A percentile compares a stretch with the other conserved stretches of the same genome.
Evolutionary conservation across 2,888 invertebrate species (phyloP).

Genomic region (Euclidia mi): DNA sequence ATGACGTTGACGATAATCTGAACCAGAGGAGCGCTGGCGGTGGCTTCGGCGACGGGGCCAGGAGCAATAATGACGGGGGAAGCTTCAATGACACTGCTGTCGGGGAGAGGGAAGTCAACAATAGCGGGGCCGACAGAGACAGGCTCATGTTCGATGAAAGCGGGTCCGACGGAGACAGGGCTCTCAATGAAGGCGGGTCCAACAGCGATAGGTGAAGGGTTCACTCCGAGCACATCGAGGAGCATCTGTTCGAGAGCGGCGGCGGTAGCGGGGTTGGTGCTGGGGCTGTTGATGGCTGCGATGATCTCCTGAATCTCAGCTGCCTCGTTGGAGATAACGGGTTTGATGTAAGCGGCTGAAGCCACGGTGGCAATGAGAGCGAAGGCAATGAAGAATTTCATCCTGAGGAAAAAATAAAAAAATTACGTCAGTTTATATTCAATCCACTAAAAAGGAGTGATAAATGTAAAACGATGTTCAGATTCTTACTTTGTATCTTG

Average conservation of each 20-base stretch:
- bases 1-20: slow-evolving; percentile 65
- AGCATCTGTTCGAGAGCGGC: slow-evolving; percentile 52
- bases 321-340: slow-evolving; percentile 28
- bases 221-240: slow-evolving; percentile 40
- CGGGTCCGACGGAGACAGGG: slow-evolving; percentile 37
- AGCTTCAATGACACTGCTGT: slow-evolving; percentile 35
- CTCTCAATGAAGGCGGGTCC: slow-evolving; percentile 1
- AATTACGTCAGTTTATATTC: not conserved
- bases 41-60: slow-evolving; percentile 29
- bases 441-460: not conserved
- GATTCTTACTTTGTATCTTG: slow-evolving; percentile 21
- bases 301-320: slow-evolving; percentile 54
- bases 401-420: not conserved
- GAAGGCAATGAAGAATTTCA: slow-evolving; percentile 23
- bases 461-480: not conserved
- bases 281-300: slow-evolving; percentile 48
- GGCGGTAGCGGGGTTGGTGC: slow-evolving; percentile 49
- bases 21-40: slow-evolving; percentile 51
- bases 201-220: slow-evolving; percentile 28
- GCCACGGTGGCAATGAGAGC: slow-evolving; percentile 39
- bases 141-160: slow-evolving; percentile 32
- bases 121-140: slow-evolving; percentile 48
- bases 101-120: slow-evolving; percentile 35
- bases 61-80: slow-evolving; percentile 35
- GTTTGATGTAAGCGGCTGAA: slow-evolving; percentile 25